These are phyloP conservation scores for Agrilus planipennis DNA, from an alignment of 1,140 invertebrate genomes.

Conservation along the genomic window DNA sequence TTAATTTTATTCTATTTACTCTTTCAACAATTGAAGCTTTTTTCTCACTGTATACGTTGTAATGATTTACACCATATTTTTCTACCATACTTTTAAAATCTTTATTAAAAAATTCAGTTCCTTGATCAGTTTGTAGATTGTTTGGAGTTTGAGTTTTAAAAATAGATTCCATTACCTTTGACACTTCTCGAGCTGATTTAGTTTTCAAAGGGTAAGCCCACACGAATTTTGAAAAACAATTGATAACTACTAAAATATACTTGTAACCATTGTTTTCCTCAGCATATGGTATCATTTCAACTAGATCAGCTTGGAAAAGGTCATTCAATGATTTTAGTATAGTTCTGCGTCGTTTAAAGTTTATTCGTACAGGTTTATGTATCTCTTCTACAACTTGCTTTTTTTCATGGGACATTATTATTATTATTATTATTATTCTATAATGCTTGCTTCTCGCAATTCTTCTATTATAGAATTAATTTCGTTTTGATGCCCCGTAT, in stretches of 20 bases:
- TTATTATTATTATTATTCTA: too few relatives aligned
- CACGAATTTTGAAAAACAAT: slow-evolving; percentile 24
- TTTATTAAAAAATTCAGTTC: too few relatives aligned
- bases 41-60: too few relatives aligned
- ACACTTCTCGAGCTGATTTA: slow-evolving; percentile 16
- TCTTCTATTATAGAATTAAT: too few relatives aligned
- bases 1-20: too few relatives aligned
- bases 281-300: slow-evolving; percentile 14
- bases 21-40: too few relatives aligned
- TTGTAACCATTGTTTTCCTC: slow-evolving; percentile 19
- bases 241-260: slow-evolving; percentile 24
- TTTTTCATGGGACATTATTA: too few relatives aligned
- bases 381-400: slow-evolving; percentile 27
- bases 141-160: slow-evolving; percentile 6
- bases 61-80: too few relatives aligned
- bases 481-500: too few relatives aligned
- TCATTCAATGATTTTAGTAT: slow-evolving; percentile 22
- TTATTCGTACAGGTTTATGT: slow-evolving; percentile 29
- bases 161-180: slow-evolving; percentile 15
- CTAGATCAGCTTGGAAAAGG: slow-evolving; percentile 16
- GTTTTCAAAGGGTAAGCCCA: slow-evolving; percentile 21
- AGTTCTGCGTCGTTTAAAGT: slow-evolving; percentile 26
- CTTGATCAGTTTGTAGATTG: too few relatives aligned
- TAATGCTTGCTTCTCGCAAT: too few relatives aligned
- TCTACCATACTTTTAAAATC: too few relatives aligned